Percentiles rank a stretch among this genome's conserved stretches.
These are phyloP conservation scores for Cerceris ruficornis DNA, from an alignment of 2,888 invertebrate species.

Conservation along the genomic window DNA sequence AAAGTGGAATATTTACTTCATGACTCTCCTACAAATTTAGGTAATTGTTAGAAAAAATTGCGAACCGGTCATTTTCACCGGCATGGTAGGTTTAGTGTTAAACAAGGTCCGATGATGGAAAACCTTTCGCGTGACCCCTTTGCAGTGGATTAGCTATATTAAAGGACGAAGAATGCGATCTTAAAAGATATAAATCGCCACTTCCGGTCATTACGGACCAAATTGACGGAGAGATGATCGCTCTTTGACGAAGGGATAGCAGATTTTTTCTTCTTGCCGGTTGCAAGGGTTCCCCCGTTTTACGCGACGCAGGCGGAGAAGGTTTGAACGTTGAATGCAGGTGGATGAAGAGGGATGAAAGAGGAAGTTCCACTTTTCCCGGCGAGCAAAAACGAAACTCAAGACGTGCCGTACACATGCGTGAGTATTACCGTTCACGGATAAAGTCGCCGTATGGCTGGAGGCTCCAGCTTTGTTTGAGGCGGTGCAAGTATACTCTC, in stretches of 20 bases:
- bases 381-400: conserved; percentile 33
- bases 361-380: conserved; percentile 38
- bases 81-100: too few species aligned
- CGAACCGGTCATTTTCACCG: too few species aligned
- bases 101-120: not conserved
- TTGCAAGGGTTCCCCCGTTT: not conserved
- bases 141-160: too few species aligned
- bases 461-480: conserved; percentile 83
- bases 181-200: too few species aligned
- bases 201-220: too few species aligned
- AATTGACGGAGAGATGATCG: not conserved
- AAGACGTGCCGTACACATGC: conserved; percentile 55
- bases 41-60: too few species aligned
- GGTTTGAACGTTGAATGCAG: conserved; percentile 7
- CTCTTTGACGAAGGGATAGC: not conserved
- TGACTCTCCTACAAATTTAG: too few species aligned
- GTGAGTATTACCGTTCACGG: conserved; percentile 83
- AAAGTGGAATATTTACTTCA: too few species aligned
- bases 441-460: conserved; percentile 82
- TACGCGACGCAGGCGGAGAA: not conserved
- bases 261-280: not conserved
- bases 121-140: too few species aligned
- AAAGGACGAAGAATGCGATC: too few species aligned
- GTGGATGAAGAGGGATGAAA: conserved; percentile 31
- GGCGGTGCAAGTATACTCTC: conserved; percentile 83